These are phyloP conservation scores for Octodon degus DNA, from an alignment of 2,113 vertebrate genomes.

Conservation along the genomic window DNA sequence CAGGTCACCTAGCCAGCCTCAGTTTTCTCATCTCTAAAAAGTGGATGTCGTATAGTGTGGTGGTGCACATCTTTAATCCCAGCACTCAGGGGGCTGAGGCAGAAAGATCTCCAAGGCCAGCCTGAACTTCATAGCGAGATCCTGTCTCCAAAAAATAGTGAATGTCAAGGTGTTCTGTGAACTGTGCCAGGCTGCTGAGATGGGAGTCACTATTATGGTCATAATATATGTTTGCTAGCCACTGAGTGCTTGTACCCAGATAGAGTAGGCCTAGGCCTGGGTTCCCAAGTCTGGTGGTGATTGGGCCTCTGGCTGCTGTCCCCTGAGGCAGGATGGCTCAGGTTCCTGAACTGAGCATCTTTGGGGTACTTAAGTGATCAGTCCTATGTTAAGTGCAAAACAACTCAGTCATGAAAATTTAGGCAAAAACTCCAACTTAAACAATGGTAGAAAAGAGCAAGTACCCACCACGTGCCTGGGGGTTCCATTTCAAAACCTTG, in stretches of 20 bases:
- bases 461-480: fast-evolving
- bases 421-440: neutral
- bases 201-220: too few relatives aligned
- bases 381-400: neutral
- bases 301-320: neutral
- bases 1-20: neutral
- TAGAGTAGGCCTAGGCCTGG: neutral
- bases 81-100: neutral
- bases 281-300: neutral
- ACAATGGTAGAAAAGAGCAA: neutral
- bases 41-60: neutral
- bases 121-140: neutral
- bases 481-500: neutral
- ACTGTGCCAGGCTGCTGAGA: neutral
- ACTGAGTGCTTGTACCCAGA: too few relatives aligned
- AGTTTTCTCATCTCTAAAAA: neutral
- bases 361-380: neutral
- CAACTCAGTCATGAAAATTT: neutral
- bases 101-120: neutral
- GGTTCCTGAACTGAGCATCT: neutral
- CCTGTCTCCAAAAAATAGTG: neutral
- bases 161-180: neutral
- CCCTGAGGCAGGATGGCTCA: neutral
- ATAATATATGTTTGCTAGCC: neutral
- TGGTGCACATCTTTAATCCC: neutral